A percentile compares a stretch with the other conserved stretches of the same genome.
Conservation (phyloP, 2,888 invertebrate genomes). For the Eristalinus aeneus region DNA sequence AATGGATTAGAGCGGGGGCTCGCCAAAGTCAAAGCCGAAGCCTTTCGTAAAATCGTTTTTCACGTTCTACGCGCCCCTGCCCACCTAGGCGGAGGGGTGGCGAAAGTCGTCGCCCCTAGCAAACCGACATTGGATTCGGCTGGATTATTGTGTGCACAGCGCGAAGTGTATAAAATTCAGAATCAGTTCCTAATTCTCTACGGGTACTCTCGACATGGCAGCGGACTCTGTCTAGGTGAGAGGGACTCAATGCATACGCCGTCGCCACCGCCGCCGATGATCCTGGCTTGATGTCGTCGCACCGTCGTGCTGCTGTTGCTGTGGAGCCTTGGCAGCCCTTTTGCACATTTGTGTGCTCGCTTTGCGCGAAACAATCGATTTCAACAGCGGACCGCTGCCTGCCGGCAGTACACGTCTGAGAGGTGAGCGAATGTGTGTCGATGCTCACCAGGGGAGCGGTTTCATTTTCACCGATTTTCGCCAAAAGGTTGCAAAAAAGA, state of each 20-base stretch:
- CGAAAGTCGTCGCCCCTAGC: slow-evolving; percentile 52
- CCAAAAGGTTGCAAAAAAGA: slow-evolving; percentile 29
- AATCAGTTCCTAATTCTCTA: slow-evolving; percentile 70
- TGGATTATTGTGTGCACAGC: slow-evolving; percentile 69
- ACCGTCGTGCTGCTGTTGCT: neutral
- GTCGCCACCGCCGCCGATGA: neutral
- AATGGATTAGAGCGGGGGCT: slow-evolving; percentile 63
- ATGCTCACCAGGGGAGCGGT: slow-evolving; percentile 34
- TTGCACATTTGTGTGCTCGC: neutral
- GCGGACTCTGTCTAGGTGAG: neutral
- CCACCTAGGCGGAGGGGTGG: neutral
- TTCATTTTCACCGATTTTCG: slow-evolving; percentile 59
- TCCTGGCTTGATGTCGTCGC: neutral
- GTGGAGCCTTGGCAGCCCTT: neutral
- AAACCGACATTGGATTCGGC: slow-evolving; percentile 69
- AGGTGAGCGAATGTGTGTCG: slow-evolving; percentile 5
- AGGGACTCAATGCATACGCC: neutral
- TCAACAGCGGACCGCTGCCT: slow-evolving; percentile 16
- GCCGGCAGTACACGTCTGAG: slow-evolving; percentile 39
- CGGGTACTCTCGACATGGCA: slow-evolving; percentile 28
- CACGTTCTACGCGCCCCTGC: slow-evolving; percentile 48
- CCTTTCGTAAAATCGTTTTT: slow-evolving; percentile 62
- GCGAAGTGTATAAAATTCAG: slow-evolving; percentile 69
- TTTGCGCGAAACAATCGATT: slow-evolving; percentile 55
- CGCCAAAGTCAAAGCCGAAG: slow-evolving; percentile 25